A percentile compares a stretch with the other conserved stretches of the same genome.
These are phyloP conservation scores for Lineus longissimus DNA, from an alignment of 1,140 invertebrate species.

Conservation along the genomic window DNA sequence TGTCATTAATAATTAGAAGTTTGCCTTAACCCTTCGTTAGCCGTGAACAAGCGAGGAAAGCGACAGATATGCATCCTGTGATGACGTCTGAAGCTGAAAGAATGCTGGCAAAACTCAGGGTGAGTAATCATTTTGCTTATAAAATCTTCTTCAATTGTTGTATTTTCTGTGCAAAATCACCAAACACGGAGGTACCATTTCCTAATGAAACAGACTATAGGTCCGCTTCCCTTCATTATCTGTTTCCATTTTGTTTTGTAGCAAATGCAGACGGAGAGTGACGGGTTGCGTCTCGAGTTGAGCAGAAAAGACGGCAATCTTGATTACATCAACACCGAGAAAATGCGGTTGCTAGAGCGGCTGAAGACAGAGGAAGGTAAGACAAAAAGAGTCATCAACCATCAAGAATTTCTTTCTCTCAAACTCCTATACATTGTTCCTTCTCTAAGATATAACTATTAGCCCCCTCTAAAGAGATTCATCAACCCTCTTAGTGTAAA, in stretches of 20 bases:
- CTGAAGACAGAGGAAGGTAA: constrained; percentile 37
- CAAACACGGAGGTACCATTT: too few species aligned
- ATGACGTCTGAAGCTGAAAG: constrained; percentile 50
- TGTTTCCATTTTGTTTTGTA: constrained; percentile 23
- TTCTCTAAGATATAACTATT: too few species aligned
- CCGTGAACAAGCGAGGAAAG: constrained; percentile 48
- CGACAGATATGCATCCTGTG: constrained; percentile 50
- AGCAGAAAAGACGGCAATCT: constrained; percentile 36
- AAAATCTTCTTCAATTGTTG: not conserved
- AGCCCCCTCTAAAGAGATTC: too few species aligned
- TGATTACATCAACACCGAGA: constrained; percentile 31
- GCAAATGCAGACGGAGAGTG: constrained; percentile 43
- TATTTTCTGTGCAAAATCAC: too few species aligned
- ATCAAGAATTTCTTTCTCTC: not conserved
- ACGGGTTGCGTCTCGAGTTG: constrained; percentile 36
- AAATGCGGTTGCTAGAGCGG: constrained; percentile 27
- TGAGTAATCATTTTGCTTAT: constrained; percentile 18
- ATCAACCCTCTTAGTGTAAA: too few species aligned
- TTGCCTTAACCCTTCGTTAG: constrained; percentile 32
- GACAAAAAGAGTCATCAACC: not conserved
- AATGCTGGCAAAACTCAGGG: constrained; percentile 48
- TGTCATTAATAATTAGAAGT: too few species aligned
- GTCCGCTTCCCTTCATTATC: too few species aligned
- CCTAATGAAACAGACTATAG: too few species aligned
- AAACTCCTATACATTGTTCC: too few species aligned